Conservation (phyloP, 2,113 vertebrate genomes). For the Oncorhynchus keta region DNA sequence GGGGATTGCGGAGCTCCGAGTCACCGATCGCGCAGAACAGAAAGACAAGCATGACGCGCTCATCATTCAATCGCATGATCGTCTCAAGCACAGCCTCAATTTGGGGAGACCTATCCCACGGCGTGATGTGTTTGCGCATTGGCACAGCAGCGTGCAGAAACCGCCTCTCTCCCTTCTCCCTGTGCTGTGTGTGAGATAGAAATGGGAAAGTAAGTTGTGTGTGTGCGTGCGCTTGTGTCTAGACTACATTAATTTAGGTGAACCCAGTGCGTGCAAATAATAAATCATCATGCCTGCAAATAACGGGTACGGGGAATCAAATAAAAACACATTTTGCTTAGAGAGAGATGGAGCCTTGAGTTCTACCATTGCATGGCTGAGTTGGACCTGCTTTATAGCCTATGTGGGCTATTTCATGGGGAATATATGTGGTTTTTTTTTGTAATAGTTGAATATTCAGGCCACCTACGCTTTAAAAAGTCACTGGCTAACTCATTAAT, state of each 20-base stretch:
- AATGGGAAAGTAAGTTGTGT: slow-evolving; percentile 54
- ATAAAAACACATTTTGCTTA: no score
- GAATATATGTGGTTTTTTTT: no score
- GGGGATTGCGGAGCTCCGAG: slow-evolving; percentile 71
- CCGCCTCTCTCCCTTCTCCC: slow-evolving; percentile 1
- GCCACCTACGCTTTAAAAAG: no score
- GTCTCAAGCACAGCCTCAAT: slow-evolving; percentile 61
- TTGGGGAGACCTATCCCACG: slow-evolving; percentile 61
- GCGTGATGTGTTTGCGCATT: slow-evolving; percentile 63
- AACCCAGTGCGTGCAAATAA: slow-evolving; percentile 32
- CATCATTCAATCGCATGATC: slow-evolving; percentile 68
- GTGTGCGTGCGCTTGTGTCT: slow-evolving; percentile 3
- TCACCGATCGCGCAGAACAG: slow-evolving; percentile 61
- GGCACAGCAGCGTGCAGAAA: slow-evolving; percentile 54
- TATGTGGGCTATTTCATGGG: no score
- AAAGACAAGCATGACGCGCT: slow-evolving; percentile 61
- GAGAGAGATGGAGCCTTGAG: background rate
- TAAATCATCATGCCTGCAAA: slow-evolving; percentile 23
- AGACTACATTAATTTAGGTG: slow-evolving; percentile 50
- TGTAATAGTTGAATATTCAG: no score
- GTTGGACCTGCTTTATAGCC: no score
- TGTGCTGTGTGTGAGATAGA: slow-evolving; percentile 39
- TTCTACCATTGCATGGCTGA: no score
- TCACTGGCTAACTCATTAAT: no score
- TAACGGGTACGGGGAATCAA: background rate